Conservation (phyloP, 2,113 vertebrate genomes). For the Myiozetetes cayanensis region DNA sequence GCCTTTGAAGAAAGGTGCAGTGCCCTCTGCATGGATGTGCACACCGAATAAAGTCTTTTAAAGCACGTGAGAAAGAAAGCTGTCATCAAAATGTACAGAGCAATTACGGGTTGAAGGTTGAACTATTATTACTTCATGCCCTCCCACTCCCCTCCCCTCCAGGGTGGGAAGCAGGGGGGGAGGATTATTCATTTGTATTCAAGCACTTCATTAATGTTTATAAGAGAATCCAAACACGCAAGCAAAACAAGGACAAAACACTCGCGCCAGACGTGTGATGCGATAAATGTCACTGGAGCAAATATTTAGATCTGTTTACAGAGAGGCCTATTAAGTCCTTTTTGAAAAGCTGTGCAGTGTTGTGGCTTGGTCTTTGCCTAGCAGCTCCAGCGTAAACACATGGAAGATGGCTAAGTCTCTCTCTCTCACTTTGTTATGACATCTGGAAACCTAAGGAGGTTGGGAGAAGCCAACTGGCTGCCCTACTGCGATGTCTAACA, state of each 20-base stretch:
- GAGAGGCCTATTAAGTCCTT: constrained; percentile 61
- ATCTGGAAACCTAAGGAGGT: constrained; percentile 55
- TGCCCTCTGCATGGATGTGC: constrained; percentile 19
- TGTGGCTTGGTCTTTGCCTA: constrained; percentile 48
- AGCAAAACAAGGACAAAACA: constrained; percentile 57
- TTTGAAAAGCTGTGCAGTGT: constrained; percentile 48
- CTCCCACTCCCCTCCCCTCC: constrained; percentile 28
- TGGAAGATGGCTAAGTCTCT: constrained; percentile 51
- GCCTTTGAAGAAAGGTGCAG: constrained; percentile 52
- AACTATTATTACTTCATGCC: constrained; percentile 49
- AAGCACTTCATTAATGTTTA: constrained; percentile 69
- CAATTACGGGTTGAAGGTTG: constrained; percentile 54
- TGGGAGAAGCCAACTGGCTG: constrained; percentile 54
- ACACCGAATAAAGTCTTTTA: background rate
- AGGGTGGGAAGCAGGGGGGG: constrained; percentile 12
- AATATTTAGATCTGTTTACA: constrained; percentile 69
- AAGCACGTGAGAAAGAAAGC: constrained; percentile 29
- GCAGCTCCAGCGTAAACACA: constrained; percentile 47
- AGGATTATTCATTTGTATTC: constrained; percentile 60
- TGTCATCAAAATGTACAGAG: constrained; percentile 39
- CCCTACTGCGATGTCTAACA: background rate
- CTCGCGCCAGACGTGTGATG: constrained; percentile 21
- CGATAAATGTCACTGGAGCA: constrained; percentile 50
- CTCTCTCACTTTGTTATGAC: constrained; percentile 52
- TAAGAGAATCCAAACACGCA: constrained; percentile 34